Base-by-base conservation (phyloP, 1,140 invertebrate genomes). In the Neuroterus valhalla region DNA sequence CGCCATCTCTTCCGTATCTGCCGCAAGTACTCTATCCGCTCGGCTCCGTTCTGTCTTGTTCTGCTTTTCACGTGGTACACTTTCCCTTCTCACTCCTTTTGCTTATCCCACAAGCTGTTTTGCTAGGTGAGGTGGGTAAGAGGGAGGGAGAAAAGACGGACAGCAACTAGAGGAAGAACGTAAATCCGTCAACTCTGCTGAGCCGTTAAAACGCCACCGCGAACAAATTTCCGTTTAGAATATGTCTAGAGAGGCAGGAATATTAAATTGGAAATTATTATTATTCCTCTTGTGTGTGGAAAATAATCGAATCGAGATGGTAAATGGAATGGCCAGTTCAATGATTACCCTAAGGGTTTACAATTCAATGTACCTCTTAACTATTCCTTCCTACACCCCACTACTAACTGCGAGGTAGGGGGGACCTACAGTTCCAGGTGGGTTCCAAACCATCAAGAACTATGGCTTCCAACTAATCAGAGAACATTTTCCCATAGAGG, bases 121-220 rank as follows among this genome's bases (percentile, higher is more conserved):
- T 23, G 10, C 5, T 3, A 12, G 12, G 50, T 67, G n/a, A 73
- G 75, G 26, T 73, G 46, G 48, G 71, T 73, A 79, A 72, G 66
- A 74, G 75, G 17, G 52, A 44, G 55, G 21, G 19, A 21, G 43
- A 3, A 43, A 74, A 66, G 43, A 67, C 71, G 72, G 70, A 70
- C 68, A 50, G 31, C 55, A 77, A 76, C 72, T 76, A 81, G 76
- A 78, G 76, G 79, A 80, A 74, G 76, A 78, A 78, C 79, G 77
- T 81, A 81, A 78, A 78, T 81, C 73, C 75, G 78, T 71, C 52
- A 70, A 75, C 67, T 66, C 68, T 74, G 73, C 75, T 78, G 75
- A 71, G 78, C 70, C 74, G 76, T 77, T 81, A 78, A 81, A 81
- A 77, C 62, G 79, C 74, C 72, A 78, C 73, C 69, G 67, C 71